These are phyloP conservation scores for Drosophila obscura DNA, from an alignment of 1,140 invertebrate genomes.

Conservation along the genomic window DNA sequence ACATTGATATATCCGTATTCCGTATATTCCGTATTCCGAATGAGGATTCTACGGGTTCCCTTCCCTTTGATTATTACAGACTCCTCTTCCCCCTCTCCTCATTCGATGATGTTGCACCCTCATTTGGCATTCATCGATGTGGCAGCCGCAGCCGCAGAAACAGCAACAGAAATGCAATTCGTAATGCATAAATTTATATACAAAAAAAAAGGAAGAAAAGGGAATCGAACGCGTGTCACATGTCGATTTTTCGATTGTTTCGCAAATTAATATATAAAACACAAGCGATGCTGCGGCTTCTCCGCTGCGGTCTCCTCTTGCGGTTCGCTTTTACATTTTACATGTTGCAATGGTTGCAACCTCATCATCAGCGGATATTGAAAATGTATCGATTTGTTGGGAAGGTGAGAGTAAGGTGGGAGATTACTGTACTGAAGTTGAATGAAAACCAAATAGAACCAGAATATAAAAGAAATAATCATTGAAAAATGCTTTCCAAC, in stretches of 20 bases:
- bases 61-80: not conserved
- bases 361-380: too few species aligned
- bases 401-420: too few species aligned
- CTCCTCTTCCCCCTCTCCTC: slow-evolving; percentile 9
- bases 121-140: slow-evolving; percentile 53
- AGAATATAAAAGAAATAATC: too few species aligned
- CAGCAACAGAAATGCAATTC: slow-evolving; percentile 40
- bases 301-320: too few species aligned
- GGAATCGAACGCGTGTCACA: slow-evolving; percentile 15
- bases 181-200: slow-evolving; percentile 48
- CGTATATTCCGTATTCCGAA: slow-evolving; percentile 27
- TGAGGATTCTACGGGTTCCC: slow-evolving; percentile 10
- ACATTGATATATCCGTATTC: slow-evolving; percentile 11
- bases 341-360: too few species aligned
- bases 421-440: too few species aligned
- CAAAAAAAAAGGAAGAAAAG: slow-evolving; percentile 37
- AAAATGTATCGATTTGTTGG: too few species aligned
- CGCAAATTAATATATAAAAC: too few species aligned
- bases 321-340: too few species aligned
- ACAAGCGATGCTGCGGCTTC: too few species aligned
- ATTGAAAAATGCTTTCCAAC: too few species aligned
- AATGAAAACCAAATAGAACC: too few species aligned
- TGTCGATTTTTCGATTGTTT: slow-evolving; percentile 9
- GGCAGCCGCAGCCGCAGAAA: slow-evolving; percentile 55
- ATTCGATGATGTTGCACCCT: slow-evolving; percentile 17